Evolutionary conservation across 2,113 vertebrate species (phyloP).

Genomic region (Probosciger aterrimus): DNA sequence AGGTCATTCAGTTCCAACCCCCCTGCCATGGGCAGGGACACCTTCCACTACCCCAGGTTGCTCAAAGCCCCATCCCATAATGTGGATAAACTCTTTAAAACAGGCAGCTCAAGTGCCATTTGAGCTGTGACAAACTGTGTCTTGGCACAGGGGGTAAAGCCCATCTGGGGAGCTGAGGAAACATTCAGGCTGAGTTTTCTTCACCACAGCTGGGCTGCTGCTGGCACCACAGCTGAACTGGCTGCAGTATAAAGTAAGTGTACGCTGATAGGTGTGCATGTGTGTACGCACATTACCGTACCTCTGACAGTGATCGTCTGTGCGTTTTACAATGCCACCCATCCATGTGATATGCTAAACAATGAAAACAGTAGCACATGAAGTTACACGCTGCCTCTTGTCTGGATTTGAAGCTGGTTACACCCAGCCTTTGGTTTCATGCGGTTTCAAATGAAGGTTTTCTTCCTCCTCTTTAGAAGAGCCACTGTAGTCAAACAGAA

Average conservation of each 20-base stretch:
- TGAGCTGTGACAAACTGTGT: not conserved
- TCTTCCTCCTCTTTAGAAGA: not conserved
- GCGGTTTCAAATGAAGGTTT: not conserved
- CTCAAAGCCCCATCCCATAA: not conserved
- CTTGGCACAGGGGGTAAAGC: rapidly evolving
- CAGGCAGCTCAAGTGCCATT: not conserved
- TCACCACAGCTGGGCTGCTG: not conserved
- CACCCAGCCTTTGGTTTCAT: not conserved
- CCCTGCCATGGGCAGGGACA: not conserved
- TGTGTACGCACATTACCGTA: not conserved
- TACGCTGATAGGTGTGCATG: rapidly evolving
- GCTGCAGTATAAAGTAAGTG: not conserved
- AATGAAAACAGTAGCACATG: not conserved
- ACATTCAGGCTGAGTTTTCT: not conserved
- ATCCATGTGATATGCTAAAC: not conserved
- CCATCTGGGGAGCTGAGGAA: not conserved
- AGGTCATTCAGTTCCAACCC: not conserved
- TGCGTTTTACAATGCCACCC: not conserved
- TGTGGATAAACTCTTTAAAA: not conserved
- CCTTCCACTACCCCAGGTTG: not conserved
- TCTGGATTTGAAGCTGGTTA: slow-evolving; percentile 7
- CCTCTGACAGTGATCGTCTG: rapidly evolving
- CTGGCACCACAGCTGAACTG: not conserved
- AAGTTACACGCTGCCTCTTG: not conserved
- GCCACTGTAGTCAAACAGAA: not conserved